Evolutionary conservation across 2,113 vertebrate genomes (phyloP).

Genomic region (human): DNA sequence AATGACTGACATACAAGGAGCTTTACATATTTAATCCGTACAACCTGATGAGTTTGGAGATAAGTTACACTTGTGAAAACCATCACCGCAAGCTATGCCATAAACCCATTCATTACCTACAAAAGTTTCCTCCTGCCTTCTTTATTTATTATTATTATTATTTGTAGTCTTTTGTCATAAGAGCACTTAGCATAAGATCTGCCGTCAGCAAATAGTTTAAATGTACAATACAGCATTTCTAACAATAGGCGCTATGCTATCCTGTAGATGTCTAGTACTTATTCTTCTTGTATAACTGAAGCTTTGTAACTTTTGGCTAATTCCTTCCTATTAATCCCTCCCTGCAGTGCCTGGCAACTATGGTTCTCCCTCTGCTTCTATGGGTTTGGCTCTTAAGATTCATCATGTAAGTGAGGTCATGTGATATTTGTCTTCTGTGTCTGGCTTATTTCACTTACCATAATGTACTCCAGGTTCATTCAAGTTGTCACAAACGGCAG

Average conservation of each 20-base stretch:
- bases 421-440: neutral
- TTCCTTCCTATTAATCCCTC: neutral
- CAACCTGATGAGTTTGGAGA: neutral
- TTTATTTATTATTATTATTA: neutral
- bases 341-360: too few species aligned
- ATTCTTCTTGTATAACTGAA: neutral
- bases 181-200: neutral
- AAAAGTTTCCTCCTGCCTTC: neutral
- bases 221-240: too few species aligned
- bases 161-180: neutral
- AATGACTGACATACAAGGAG: too few species aligned
- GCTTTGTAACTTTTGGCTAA: neutral
- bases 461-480: neutral
- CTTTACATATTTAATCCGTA: neutral
- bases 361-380: neutral
- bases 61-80: neutral
- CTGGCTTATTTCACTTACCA: neutral
- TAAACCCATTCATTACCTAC: neutral
- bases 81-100: neutral
- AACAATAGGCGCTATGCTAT: neutral
- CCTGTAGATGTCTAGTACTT: too few species aligned
- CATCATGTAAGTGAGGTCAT: neutral
- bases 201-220: neutral
- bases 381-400: neutral
- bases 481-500: neutral